Conservation (phyloP, 2,888 invertebrate species). For the Netelia virgata region DNA sequence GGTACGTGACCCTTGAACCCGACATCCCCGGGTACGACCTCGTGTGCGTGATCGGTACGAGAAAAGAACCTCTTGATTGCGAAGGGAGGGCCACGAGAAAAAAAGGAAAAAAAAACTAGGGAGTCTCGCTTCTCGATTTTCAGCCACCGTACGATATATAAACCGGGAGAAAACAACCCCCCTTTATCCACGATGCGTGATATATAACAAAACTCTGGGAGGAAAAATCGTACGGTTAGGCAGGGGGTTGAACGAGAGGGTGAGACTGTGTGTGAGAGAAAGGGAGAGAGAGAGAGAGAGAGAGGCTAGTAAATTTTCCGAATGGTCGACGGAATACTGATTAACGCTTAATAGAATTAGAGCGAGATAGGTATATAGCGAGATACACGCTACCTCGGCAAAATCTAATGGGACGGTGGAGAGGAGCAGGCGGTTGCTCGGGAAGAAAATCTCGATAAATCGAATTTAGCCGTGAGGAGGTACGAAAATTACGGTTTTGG, state of each 20-base stretch:
- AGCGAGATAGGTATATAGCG: not conserved
- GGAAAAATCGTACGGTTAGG: constrained; percentile 12
- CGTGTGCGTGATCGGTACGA: constrained; percentile 57
- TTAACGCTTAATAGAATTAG: constrained; percentile 60
- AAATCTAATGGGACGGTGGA: not conserved
- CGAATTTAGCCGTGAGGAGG: constrained; percentile 13
- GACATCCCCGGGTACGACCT: not conserved
- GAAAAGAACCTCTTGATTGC: constrained; percentile 36
- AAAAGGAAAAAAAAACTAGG: constrained; percentile 25
- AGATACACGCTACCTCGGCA: constrained; percentile 8
- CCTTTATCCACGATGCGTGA: constrained; percentile 12
- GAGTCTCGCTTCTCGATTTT: constrained; percentile 3
- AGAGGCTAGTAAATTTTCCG: constrained; percentile 47
- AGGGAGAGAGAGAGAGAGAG: not conserved
- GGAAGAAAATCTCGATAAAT: constrained; percentile 29
- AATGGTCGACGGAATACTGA: constrained; percentile 42
- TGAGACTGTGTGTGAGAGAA: too few species aligned
- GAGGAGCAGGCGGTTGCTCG: not conserved
- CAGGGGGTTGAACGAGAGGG: not conserved
- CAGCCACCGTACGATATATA: not conserved
- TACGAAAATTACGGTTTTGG: constrained; percentile 32
- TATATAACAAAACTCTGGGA: constrained; percentile 4
- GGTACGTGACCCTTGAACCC: constrained; percentile 62
- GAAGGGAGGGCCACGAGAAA: constrained; percentile 13
- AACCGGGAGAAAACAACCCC: not conserved